These are phyloP conservation scores for Aethes cnicana DNA, from an alignment of 2,888 invertebrate genomes.

Conservation along the genomic window DNA sequence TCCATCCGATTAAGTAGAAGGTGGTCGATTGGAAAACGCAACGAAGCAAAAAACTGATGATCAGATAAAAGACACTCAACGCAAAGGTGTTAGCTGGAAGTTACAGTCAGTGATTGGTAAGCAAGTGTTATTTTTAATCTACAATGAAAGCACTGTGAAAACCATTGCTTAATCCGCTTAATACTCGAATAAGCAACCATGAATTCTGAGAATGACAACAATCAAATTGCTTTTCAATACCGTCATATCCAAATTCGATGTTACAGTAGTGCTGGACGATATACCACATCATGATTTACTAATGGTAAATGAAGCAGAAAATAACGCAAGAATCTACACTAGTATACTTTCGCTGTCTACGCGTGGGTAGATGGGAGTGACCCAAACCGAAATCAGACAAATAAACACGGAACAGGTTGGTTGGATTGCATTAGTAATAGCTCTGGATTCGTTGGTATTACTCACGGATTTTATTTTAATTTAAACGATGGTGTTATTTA, in stretches of 20 bases:
- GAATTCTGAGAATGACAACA: constrained; percentile 43
- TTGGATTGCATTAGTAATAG: constrained; percentile 53
- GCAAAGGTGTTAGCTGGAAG: too few relatives aligned
- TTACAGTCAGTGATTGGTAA: too few relatives aligned
- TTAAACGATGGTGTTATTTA: neutral
- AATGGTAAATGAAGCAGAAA: constrained; percentile 45
- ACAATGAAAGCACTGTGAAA: neutral
- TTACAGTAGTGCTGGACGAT: neutral
- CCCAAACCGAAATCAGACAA: constrained; percentile 58
- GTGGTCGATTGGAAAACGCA: constrained; percentile 6
- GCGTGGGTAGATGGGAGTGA: constrained; percentile 59
- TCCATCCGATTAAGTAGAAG: constrained; percentile 31
- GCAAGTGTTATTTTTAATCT: neutral
- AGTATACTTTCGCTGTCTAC: constrained; percentile 47
- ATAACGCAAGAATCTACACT: constrained; percentile 49
- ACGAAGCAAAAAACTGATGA: constrained; percentile 1
- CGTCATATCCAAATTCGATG: constrained; percentile 47
- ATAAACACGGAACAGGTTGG: constrained; percentile 72
- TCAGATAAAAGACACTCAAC: neutral
- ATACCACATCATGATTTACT: constrained; percentile 38
- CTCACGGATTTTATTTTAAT: constrained; percentile 4
- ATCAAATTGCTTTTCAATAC: constrained; percentile 46
- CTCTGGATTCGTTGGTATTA: constrained; percentile 12
- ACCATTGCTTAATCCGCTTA: constrained; percentile 2
- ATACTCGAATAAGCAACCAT: neutral